Base-by-base conservation (phyloP, 2,113 vertebrate species). In the Epinephelus lanceolatus region DNA sequence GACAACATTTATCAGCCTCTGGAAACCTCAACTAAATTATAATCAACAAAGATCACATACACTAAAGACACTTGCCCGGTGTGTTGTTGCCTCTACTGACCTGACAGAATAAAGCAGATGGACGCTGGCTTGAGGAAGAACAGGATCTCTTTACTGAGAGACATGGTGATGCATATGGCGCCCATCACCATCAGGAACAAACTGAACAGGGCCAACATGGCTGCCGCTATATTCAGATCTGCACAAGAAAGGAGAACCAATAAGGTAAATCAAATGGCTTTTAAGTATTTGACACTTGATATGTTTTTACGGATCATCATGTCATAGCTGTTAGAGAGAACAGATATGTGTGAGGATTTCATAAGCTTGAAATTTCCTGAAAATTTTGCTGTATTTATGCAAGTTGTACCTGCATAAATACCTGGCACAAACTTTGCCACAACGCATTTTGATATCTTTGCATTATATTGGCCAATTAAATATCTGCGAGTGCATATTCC, bases 51-150 rank as follows among this genome's bases (percentile, higher is more conserved):
- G 3, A 27, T 27, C 23, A 27, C n/a, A 10, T 12, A 2, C 55
- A 47, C 18, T 49, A 9, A 61, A 61, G 33, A n/a, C 30, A 25
- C 21, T 23, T 30, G 17, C 15, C 25, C 18, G 0, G 6, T 45
- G 30, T 49, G 40, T 21, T 10, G 25, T 60, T 0, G 6, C 11
- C 5, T 23, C 40, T 1, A 52, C 90, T 83, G 56, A 97, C 97
- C 97, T 93, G 97, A 96, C 75, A 97, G 87, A 13, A 95, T 94
- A 27, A 98, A 97, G 92, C 96, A 98, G 87, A 95, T 71, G 0
- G 96, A 96, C 4, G 96, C 97, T 1, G 96, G 96, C 62, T 97
- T 96, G 49, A 98, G 94, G 88, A 98, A 96, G 93, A 96, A 97
- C 18, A 95, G 87, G 3, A 96, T 96, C 1, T 96, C 95, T 92